Percentiles rank a stretch among this genome's conserved stretches.
These are phyloP conservation scores for Botia kubotai DNA, from an alignment of 2,797 vertebrate species.

Conservation along the genomic window DNA sequence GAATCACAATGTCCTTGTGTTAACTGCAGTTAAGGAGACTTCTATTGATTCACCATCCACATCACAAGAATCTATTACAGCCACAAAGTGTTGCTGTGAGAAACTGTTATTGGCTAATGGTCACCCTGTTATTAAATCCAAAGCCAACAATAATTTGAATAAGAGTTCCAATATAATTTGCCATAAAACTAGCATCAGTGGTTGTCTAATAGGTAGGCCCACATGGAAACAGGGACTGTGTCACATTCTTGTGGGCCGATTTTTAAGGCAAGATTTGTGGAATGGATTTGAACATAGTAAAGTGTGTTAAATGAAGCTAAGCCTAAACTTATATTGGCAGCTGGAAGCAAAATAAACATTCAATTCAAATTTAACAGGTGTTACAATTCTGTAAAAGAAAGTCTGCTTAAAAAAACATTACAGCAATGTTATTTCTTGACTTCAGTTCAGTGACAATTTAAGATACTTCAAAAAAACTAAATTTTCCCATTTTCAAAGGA, in stretches of 20 bases:
- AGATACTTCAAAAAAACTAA: background rate
- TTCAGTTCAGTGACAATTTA: background rate
- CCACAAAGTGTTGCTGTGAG: conserved; percentile 7
- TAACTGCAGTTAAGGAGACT: conserved; percentile 4
- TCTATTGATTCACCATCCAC: conserved; percentile 26
- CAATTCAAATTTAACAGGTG: no score
- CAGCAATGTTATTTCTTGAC: background rate
- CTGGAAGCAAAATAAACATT: no score
- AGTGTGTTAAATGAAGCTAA: no score
- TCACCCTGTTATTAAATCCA: conserved; percentile 30
- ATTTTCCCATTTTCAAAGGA: background rate
- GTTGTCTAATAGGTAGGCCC: background rate
- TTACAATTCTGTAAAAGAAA: background rate
- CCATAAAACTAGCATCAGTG: no score
- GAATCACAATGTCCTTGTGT: conserved; percentile 8
- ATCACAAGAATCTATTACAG: conserved; percentile 41
- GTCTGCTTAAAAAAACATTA: no score
- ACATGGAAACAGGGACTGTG: background rate
- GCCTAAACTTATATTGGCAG: no score
- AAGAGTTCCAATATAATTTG: background rate
- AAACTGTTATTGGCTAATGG: conserved; percentile 39
- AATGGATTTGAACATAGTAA: background rate
- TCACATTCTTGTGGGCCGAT: background rate
- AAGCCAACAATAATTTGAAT: conserved; percentile 37
- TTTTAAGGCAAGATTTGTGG: background rate